These are phyloP conservation scores for Harpalus rubripes DNA, from an alignment of 2,888 invertebrate genomes.

Conservation along the genomic window DNA sequence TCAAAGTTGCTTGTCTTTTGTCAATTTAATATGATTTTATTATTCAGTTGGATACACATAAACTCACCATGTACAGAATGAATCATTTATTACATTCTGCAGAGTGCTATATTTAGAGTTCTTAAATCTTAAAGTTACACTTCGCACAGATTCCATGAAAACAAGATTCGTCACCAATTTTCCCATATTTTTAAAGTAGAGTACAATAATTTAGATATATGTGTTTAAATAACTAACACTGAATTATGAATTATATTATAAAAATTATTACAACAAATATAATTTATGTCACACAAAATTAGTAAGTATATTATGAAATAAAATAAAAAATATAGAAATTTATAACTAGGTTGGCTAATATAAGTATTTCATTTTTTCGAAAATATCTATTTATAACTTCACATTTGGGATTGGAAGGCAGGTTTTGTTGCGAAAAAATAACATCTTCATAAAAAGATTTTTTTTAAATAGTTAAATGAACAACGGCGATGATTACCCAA, in stretches of 20 bases:
- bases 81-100: conserved; percentile 20
- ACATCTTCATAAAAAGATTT: no score
- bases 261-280: not conserved
- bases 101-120: conserved; percentile 29
- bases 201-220: conserved; percentile 9
- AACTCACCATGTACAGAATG: not conserved
- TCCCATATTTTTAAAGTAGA: not conserved
- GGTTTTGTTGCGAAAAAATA: no score
- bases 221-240: conserved; percentile 6
- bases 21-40: not conserved
- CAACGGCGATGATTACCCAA: no score
- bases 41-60: not conserved
- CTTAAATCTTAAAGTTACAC: conserved; percentile 26
- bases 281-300: conserved; percentile 3
- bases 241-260: conserved; percentile 1
- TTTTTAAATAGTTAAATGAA: no score
- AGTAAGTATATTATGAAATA: not conserved
- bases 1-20: conserved; percentile 11
- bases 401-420: no score
- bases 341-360: no score
- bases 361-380: no score
- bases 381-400: no score
- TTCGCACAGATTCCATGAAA: conserved; percentile 8
- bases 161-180: conserved; percentile 11
- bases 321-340: no score